Evolutionary conservation across 2,797 vertebrate species (phyloP), one percentile per base, ranked within the genome.

Genomic region (Basileuterus tristriatus): DNA sequence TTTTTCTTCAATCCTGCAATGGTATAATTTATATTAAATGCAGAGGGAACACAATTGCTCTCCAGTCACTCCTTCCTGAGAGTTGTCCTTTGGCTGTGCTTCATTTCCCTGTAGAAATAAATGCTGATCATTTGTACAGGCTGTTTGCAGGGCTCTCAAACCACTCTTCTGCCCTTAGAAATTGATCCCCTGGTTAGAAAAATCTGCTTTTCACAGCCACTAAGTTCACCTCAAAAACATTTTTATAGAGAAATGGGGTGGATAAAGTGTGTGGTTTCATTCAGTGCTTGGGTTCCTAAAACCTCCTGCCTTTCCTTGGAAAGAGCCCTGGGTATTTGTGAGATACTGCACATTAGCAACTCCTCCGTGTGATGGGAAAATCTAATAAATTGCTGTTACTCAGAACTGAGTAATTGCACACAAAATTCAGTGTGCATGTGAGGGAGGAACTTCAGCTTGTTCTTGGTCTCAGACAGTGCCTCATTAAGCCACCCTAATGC

Each of bases 401-500:
- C 90, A 95, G 78, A 89, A 81, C 44, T 85, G 91, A 95, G 90
- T 95, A 93, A 95, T 92, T 96, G 78, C 22, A 82, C 69, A 69
- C 92, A 68, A 87, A 96, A 96, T 89, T 71, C 82, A 81, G 1
- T 46, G 70, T 85, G 71, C 68, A 5, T 82, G 74, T 36, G 94
- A 87, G 91, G 78, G 80, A 11, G 77, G 89, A 89, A 93, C 83
- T 89, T 87, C 10, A 94, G 79, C 83, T 78, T 58, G 82, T 91
- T 96, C 79, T 63, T 96, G 90, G 75, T 91, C 93, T 96, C 94
- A 96, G 85, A 78, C 85, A 90, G 74, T 91, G 92, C 75, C 49
- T 96, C 90, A 89, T 83, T 95, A 97, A 96, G 93, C 87, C 90
- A 84, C 77, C 82, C 83, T 89, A 94, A 95, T 80, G 76, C 96